A percentile compares a stretch with the other conserved stretches of the same genome.
Evolutionary conservation across 2,888 invertebrate genomes (phyloP).

Genomic region (Aquatica leii): DNA sequence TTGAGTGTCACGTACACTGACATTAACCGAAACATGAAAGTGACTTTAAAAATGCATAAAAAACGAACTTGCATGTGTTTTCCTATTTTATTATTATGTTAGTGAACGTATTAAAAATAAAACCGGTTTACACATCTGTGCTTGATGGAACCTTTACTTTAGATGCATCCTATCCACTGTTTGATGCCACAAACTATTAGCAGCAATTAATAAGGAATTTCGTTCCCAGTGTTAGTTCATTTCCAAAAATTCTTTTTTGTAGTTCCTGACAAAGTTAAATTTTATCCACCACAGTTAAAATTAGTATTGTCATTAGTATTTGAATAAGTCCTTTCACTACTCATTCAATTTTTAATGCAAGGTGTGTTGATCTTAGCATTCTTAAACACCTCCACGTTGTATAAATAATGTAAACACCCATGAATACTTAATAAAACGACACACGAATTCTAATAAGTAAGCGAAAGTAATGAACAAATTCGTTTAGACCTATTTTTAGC

Average conservation of each 20-base stretch:
- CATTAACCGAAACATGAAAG: background rate
- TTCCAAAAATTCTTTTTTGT: background rate
- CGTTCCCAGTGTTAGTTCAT: background rate
- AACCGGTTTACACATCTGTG: slow-evolving; percentile 19
- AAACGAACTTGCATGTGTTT: slow-evolving; percentile 6
- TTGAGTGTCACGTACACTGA: background rate
- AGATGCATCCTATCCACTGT: background rate
- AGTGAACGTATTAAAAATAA: slow-evolving; percentile 19
- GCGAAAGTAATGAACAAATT: slow-evolving; percentile 12
- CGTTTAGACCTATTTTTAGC: too few species aligned
- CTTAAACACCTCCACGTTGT: slow-evolving; percentile 19
- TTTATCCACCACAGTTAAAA: too few species aligned
- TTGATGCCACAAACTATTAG: background rate
- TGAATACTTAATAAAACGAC: slow-evolving; percentile 11
- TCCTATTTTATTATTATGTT: slow-evolving; percentile 21
- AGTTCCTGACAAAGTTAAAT: too few species aligned
- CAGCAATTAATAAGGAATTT: background rate
- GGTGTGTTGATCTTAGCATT: slow-evolving; percentile 13
- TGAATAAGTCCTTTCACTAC: slow-evolving; percentile 7
- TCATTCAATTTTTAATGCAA: slow-evolving; percentile 10
- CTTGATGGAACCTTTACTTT: slow-evolving; percentile 2
- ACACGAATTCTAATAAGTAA: slow-evolving; percentile 18
- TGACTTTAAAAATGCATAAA: slow-evolving; percentile 1
- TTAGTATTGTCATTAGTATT: too few species aligned
- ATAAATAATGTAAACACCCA: slow-evolving; percentile 14